Conservation (phyloP, 2,888 invertebrate genomes). For the Microchrysa polita region DNA sequence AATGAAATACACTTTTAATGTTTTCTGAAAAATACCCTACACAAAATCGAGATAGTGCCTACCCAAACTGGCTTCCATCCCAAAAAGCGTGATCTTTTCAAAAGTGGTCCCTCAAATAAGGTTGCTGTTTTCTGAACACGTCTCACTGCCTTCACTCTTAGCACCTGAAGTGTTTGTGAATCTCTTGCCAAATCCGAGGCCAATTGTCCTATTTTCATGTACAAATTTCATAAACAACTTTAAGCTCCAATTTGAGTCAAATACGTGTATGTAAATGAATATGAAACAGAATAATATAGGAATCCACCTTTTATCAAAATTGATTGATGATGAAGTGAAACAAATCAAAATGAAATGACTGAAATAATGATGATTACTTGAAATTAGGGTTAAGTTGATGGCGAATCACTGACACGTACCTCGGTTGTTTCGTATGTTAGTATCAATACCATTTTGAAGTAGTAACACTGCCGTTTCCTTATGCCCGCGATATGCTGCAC, state of each 20-base stretch:
- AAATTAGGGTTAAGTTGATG: not conserved
- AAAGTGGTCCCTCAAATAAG: conserved; percentile 72
- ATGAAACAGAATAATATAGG: not conserved
- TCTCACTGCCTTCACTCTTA: conserved; percentile 72
- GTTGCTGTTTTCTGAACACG: conserved; percentile 69
- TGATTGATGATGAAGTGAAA: conserved; percentile 36
- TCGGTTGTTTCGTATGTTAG: conserved; percentile 69
- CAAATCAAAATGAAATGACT: conserved; percentile 31
- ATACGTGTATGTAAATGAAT: not conserved
- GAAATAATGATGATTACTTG: conserved; percentile 14
- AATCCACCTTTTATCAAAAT: not conserved
- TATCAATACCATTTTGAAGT: conserved; percentile 74
- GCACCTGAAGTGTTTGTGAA: conserved; percentile 71
- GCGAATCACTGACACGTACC: conserved; percentile 64
- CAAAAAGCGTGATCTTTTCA: conserved; percentile 71
- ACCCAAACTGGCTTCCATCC: conserved; percentile 75
- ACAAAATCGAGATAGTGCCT: conserved; percentile 48
- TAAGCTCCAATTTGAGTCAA: not conserved
- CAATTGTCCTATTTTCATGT: conserved; percentile 66
- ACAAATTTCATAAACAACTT: conserved; percentile 22
- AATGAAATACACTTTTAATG: not conserved
- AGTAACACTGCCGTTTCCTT: conserved; percentile 71
- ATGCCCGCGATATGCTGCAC: conserved; percentile 73
- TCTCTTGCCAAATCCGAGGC: conserved; percentile 72
- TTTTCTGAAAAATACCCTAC: too few species aligned